Evolutionary conservation across 2,113 vertebrate species (phyloP).

Genomic region (Verasper variegatus): DNA sequence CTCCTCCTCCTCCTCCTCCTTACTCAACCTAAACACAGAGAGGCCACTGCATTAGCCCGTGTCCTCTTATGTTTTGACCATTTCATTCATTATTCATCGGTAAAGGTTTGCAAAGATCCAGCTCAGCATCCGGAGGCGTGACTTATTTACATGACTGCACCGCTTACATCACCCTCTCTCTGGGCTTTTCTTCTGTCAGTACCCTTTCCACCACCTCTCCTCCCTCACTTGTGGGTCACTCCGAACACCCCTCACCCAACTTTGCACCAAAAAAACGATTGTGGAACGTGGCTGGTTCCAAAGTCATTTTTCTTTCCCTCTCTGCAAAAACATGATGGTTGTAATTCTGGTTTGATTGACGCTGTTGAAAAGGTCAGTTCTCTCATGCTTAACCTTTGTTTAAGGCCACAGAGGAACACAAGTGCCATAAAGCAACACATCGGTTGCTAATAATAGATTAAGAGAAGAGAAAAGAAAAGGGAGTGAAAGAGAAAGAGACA

Average conservation of each 20-base stretch:
- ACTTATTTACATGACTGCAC: conserved; percentile 55
- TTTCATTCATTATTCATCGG: conserved; percentile 71
- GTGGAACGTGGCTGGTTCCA: background rate
- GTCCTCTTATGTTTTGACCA: conserved; percentile 58
- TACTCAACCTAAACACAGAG: conserved; percentile 33
- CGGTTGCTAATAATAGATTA: conserved; percentile 47
- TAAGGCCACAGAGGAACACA: conserved; percentile 40
- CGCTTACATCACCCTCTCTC: conserved; percentile 38
- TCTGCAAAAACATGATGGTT: conserved; percentile 33
- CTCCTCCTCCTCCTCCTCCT: background rate
- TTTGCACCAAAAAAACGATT: background rate
- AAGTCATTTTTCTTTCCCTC: conserved; percentile 6
- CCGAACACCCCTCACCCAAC: background rate
- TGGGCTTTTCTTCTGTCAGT: conserved; percentile 14
- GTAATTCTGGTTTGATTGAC: conserved; percentile 58
- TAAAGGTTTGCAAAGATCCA: conserved; percentile 63
- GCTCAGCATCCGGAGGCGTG: conserved; percentile 57
- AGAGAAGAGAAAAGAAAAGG: conserved; percentile 15
- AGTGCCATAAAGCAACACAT: conserved; percentile 28
- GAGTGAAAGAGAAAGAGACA: conserved; percentile 4
- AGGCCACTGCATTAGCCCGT: conserved; percentile 40
- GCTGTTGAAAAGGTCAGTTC: conserved; percentile 62
- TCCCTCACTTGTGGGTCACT: conserved; percentile 27
- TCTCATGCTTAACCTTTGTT: conserved; percentile 67
- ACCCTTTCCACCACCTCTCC: conserved; percentile 12